Evolutionary conservation across 2,888 invertebrate species (phyloP), one percentile per base, ranked within the genome.

Genomic region (Mactromeris polynyma): DNA sequence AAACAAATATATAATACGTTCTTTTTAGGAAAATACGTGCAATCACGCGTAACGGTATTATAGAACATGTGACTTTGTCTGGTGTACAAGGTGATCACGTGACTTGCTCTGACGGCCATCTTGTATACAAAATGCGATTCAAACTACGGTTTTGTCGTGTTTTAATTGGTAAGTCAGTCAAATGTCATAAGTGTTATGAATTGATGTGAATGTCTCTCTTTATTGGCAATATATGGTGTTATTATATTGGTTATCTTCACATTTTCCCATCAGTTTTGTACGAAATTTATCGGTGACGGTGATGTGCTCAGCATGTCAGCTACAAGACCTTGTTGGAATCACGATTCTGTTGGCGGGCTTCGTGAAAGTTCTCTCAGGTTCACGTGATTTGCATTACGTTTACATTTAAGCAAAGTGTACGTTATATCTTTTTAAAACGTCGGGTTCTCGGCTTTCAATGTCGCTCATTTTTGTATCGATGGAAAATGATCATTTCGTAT

Each of bases 1-100:
- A 19, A n/a, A 46, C 26, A 40, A 42, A 79, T 42, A 58, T 38
- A 58, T 9, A 81, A 38, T 21, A 38, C 21, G 1, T n/a, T 11
- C 21, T n/a, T 21, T 79, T n/a, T 6, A 79, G n/a, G 21, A 81
- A 81, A 42, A 2, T 31, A 51, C 33, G 42, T 33, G 51, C 83
- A 85, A 38, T 82, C 81, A 31, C 36, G 54, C 31, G 36, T 21
- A 82, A 82, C 86, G 86, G 31, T 36, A 82, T 58, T 86, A 77
- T 7, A 82, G 81, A 94, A 94, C 96, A 96, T 95, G 95, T 96
- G 96, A 96, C 95, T 95, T 95, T 91, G 94, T 95, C 94, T 95
- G 95, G 95, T 94, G 96, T 96, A 96, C 96, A 95, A 96, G 94
- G 81, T 21, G 90, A 94, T 96, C 96, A 96, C 96, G 96, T 96